These are phyloP conservation scores for Ips typographus DNA, from an alignment of 1,140 invertebrate genomes.

Conservation along the genomic window DNA sequence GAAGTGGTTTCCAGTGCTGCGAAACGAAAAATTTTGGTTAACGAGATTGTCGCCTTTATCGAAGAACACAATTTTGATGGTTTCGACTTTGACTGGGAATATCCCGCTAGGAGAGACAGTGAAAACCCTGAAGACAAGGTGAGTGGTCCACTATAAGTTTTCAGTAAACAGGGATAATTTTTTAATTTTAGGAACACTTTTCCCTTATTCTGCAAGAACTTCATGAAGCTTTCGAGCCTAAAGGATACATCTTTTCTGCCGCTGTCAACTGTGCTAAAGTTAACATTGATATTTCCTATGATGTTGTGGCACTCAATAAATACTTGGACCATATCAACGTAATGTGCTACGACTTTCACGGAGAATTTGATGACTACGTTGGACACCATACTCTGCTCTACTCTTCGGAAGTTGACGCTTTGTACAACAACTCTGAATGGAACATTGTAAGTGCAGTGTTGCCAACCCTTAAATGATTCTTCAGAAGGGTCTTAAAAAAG, in stretches of 20 bases:
- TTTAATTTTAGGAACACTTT: constrained; percentile 39
- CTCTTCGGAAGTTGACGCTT: constrained; percentile 49
- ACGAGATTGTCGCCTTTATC: constrained; percentile 59
- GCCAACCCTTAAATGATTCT: neutral
- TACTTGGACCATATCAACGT: constrained; percentile 67
- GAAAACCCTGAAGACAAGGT: constrained; percentile 31
- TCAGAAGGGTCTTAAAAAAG: too few relatives aligned
- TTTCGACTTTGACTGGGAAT: constrained; percentile 84
- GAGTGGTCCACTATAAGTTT: neutral
- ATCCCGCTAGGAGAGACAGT: constrained; percentile 60
- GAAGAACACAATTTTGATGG: constrained; percentile 76
- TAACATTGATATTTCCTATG: constrained; percentile 73
- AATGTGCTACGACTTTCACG: constrained; percentile 71
- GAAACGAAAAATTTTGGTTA: constrained; percentile 45
- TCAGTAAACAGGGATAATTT: neutral
- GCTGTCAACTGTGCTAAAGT: constrained; percentile 36
- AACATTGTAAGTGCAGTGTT: constrained; percentile 48
- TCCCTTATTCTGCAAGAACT: constrained; percentile 41
- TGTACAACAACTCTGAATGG: constrained; percentile 39
- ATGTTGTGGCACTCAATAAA: constrained; percentile 76
- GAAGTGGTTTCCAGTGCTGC: constrained; percentile 38
- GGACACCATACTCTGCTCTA: constrained; percentile 63
- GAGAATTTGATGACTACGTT: constrained; percentile 60
- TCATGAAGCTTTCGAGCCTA: constrained; percentile 33
- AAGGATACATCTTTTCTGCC: constrained; percentile 37